Conservation (phyloP, 2,113 vertebrate genomes). For the Cygnus buccinator region DNA sequence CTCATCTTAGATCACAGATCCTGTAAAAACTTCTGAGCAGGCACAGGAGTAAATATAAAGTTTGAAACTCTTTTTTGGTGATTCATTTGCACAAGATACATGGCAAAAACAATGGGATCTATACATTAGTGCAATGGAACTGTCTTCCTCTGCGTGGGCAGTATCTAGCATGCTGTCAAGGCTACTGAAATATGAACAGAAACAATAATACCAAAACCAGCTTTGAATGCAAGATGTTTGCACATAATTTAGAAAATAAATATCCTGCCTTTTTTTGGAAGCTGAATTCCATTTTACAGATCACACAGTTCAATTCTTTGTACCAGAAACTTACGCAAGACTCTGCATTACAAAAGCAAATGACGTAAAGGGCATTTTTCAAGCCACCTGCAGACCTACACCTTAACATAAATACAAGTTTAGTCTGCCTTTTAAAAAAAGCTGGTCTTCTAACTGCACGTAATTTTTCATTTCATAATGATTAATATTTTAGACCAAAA, state of each 20-base stretch:
- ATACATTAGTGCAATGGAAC: not conserved
- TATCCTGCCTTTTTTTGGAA: not conserved
- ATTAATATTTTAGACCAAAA: not conserved
- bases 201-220: not conserved
- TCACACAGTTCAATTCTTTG: not conserved
- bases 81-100: constrained; percentile 3
- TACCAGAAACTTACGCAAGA: not conserved
- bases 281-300: not conserved
- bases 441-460: not conserved
- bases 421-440: not conserved
- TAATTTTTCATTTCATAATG: not conserved
- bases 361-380: not conserved
- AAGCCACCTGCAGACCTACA: not conserved
- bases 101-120: not conserved
- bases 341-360: not conserved
- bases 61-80: not conserved
- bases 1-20: not conserved
- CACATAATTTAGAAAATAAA: not conserved
- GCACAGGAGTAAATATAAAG: constrained; percentile 5
- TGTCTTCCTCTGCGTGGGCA: not conserved
- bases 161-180: not conserved
- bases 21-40: not conserved
- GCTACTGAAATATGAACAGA: constrained; percentile 15
- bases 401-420: not conserved
- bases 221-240: not conserved